A percentile compares a stretch with the other conserved stretches of the same genome.
Evolutionary conservation across 1,140 invertebrate species (phyloP).

Genomic region (Pseudomyrmex dendroicus): DNA sequence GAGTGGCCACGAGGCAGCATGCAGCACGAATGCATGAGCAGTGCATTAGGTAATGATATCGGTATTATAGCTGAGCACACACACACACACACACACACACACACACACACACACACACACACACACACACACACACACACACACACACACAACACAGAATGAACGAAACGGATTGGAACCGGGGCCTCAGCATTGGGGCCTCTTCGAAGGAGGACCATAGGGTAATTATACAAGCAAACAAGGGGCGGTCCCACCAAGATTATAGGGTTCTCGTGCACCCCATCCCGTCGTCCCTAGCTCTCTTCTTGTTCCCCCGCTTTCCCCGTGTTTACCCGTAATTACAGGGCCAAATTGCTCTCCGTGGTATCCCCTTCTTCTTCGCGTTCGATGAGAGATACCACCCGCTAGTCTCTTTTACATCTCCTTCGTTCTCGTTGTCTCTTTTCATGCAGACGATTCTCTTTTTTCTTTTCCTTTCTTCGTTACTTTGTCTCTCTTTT

Average conservation of each 20-base stretch:
- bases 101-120: too few species aligned
- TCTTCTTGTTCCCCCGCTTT: conserved; percentile 31
- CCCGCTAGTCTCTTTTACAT: conserved; percentile 67
- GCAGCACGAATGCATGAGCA: conserved; percentile 69
- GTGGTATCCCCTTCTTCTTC: conserved; percentile 39
- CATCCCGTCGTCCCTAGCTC: conserved; percentile 69
- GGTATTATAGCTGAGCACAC: conserved; percentile 77
- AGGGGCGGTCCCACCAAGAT: conserved; percentile 81
- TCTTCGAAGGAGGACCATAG: conserved; percentile 79
- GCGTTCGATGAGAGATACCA: conserved; percentile 63
- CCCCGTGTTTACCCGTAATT: conserved; percentile 80
- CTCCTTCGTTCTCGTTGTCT: conserved; percentile 18
- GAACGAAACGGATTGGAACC: conserved; percentile 77
- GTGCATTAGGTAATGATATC: conserved; percentile 82
- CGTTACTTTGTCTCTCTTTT: neutral
- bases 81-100: too few species aligned
- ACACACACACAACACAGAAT: conserved; percentile 51
- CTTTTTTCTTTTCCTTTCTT: neutral
- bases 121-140: too few species aligned
- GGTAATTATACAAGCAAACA: conserved; percentile 84
- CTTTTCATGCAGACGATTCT: neutral
- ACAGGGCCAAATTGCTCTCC: conserved; percentile 80
- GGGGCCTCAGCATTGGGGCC: conserved; percentile 69
- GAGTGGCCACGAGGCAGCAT: conserved; percentile 40
- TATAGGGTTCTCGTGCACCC: conserved; percentile 77